Conservation (phyloP, 1,140 invertebrate genomes). For the Nasonia longicornis region DNA sequence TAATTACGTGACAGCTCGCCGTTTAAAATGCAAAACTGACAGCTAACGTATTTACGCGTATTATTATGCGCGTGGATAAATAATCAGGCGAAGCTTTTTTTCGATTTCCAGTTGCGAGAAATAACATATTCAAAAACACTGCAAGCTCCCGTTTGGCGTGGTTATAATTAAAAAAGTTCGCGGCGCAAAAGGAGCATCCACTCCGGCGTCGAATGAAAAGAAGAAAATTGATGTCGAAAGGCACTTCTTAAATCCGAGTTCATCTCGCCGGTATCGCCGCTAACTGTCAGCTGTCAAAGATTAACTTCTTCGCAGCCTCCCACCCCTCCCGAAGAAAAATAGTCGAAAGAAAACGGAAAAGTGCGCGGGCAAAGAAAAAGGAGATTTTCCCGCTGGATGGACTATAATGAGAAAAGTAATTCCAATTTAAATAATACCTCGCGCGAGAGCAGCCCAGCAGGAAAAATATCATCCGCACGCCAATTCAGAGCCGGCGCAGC, state of each 20-base stretch:
- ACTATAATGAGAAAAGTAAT: conserved; percentile 71
- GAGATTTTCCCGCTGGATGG: conserved; percentile 67
- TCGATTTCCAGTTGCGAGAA: neutral
- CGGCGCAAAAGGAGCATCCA: neutral
- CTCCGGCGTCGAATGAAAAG: neutral
- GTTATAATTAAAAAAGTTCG: conserved; percentile 36
- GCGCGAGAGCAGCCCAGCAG: conserved; percentile 51
- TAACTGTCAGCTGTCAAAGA: conserved; percentile 60
- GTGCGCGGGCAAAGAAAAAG: conserved; percentile 54
- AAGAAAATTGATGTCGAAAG: conserved; percentile 14
- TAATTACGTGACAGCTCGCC: too few relatives aligned
- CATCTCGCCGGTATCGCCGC: conserved; percentile 27
- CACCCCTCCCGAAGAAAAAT: conserved; percentile 47
- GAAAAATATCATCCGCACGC: conserved; percentile 63
- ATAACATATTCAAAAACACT: neutral
- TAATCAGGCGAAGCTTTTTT: neutral
- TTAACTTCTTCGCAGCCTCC: conserved; percentile 50
- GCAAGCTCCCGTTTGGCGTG: neutral
- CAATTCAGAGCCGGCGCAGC: conserved; percentile 1
- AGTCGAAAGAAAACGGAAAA: neutral
- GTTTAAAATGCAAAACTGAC: too few relatives aligned
- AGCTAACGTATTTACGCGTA: neutral
- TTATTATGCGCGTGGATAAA: too few relatives aligned
- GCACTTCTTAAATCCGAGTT: conserved; percentile 16
- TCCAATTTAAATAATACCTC: conserved; percentile 69